Evolutionary conservation across 1,140 invertebrate genomes (phyloP).

Genomic region (Akabosia matsudoensis): DNA sequence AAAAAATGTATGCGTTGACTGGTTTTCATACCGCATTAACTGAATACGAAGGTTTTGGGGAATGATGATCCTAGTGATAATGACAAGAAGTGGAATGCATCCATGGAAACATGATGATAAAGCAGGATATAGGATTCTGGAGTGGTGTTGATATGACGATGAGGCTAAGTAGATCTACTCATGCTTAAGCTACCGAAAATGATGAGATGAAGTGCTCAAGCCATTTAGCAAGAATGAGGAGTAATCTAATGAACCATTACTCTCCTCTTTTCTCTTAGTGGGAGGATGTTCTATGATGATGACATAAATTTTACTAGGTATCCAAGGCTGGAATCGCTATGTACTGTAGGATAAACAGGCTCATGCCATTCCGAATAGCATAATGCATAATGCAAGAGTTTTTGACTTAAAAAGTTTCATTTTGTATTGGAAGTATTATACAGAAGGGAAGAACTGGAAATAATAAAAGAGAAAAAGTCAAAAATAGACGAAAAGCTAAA

Average conservation of each 20-base stretch:
- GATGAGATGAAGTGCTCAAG: constrained; percentile 37
- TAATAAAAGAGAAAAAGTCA: constrained; percentile 3
- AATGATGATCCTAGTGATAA: not conserved
- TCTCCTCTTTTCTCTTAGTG: constrained; percentile 1
- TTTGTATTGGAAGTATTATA: too few relatives aligned
- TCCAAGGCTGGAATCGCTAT: constrained; percentile 10
- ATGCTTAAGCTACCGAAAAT: constrained; percentile 29
- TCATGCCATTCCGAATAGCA: not conserved
- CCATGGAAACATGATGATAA: too few relatives aligned
- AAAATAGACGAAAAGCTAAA: not conserved
- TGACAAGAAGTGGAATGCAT: not conserved
- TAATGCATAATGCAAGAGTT: not conserved
- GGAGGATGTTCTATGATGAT: constrained; percentile 22
- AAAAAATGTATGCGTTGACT: too few relatives aligned
- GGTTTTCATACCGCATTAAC: too few relatives aligned
- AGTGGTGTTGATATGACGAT: constrained; percentile 17
- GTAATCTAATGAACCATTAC: constrained; percentile 38
- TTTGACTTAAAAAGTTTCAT: too few relatives aligned
- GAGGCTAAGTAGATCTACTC: not conserved
- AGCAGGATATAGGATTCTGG: too few relatives aligned
- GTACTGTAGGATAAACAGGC: constrained; percentile 27
- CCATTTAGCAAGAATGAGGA: constrained; percentile 35
- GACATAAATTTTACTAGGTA: constrained; percentile 12
- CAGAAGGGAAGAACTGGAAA: too few relatives aligned
- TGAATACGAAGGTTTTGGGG: not conserved